Conservation (phyloP, 2,797 vertebrate species). For the Pterois miles region DNA sequence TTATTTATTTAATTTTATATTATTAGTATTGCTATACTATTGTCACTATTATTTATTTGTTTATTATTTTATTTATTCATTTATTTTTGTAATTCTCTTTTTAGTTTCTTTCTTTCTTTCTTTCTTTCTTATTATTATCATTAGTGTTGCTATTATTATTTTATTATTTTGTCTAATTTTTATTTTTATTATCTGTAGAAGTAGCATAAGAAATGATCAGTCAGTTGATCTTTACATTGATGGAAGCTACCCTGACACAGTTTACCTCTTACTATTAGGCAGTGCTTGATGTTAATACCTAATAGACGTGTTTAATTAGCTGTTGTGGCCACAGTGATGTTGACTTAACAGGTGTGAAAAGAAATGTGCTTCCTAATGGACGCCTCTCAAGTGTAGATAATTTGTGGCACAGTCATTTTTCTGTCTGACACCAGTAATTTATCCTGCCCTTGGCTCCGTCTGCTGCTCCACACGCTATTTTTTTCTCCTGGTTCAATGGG, state of each 20-base stretch:
- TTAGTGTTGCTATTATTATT: not conserved
- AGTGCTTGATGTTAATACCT: not conserved
- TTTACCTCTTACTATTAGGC: not conserved
- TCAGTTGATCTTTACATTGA: not conserved
- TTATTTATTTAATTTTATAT: not conserved
- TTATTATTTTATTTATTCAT: no score
- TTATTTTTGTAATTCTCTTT: no score
- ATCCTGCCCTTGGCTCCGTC: slow-evolving; percentile 56
- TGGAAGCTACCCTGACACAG: not conserved
- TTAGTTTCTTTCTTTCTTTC: no score
- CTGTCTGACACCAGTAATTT: slow-evolving; percentile 69
- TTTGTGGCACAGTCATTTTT: slow-evolving; percentile 67
- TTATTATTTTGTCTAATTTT: not conserved
- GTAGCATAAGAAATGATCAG: not conserved
- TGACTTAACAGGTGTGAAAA: slow-evolving; percentile 32
- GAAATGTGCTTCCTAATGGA: slow-evolving; percentile 26
- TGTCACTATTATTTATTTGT: no score
- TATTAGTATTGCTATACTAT: not conserved
- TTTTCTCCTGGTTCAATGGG: slow-evolving; percentile 1
- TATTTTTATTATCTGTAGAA: not conserved
- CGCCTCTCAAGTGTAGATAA: slow-evolving; percentile 48
- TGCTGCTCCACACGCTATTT: slow-evolving; percentile 11
- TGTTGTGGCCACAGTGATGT: slow-evolving; percentile 1
- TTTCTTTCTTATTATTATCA: not conserved
- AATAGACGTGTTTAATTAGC: not conserved